A percentile compares a stretch with the other conserved stretches of the same genome.
Evolutionary conservation across 2,113 vertebrate species (phyloP).

Genomic region (Eulemur rufifrons): DNA sequence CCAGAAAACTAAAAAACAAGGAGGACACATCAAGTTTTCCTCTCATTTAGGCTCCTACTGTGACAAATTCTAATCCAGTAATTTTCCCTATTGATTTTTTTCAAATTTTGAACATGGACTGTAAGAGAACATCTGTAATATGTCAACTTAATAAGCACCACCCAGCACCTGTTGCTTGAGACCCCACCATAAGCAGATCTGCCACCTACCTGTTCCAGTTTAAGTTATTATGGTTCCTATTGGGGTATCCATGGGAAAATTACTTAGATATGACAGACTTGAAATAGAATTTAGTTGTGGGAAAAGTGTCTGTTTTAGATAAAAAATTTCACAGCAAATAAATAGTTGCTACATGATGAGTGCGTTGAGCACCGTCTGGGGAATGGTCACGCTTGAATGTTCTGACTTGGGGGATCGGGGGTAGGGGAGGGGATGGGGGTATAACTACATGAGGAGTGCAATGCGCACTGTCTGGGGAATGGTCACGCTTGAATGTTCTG

Average conservation of each 20-base stretch:
- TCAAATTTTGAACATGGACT: neutral
- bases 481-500: too few species aligned
- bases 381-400: too few species aligned
- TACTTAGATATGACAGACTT: neutral
- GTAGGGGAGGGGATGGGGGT: too few species aligned
- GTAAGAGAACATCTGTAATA: neutral
- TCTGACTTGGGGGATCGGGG: too few species aligned
- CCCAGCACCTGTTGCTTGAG: neutral
- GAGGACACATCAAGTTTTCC: neutral
- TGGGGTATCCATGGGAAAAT: neutral
- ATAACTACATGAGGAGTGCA: too few species aligned
- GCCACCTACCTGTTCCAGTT: neutral
- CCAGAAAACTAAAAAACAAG: neutral
- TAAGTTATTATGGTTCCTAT: neutral
- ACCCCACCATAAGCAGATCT: neutral
- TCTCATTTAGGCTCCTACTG: neutral
- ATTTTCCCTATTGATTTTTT: neutral
- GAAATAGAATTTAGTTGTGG: neutral
- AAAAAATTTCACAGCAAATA: slow-evolving; percentile 19
- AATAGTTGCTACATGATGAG: neutral
- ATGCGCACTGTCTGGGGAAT: too few species aligned
- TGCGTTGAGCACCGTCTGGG: too few species aligned
- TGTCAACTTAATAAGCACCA: neutral
- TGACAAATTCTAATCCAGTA: neutral
- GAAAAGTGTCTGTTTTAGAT: neutral